Base-by-base conservation (phyloP, 2,113 vertebrate species). In the Formicarius rufipectus region DNA sequence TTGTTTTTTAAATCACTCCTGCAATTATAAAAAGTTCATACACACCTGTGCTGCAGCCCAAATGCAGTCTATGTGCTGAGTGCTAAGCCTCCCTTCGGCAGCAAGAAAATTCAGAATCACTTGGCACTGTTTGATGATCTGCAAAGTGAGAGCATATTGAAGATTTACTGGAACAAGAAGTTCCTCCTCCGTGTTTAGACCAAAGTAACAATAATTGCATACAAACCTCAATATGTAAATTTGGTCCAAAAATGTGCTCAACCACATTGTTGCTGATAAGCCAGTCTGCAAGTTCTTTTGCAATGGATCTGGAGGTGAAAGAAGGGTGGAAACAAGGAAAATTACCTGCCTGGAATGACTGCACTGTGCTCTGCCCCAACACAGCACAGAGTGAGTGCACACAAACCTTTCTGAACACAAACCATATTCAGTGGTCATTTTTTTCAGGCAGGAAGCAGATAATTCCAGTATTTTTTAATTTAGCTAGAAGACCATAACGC, bases 81-180 rank as follows among this genome's bases (percentile, higher is more conserved):
- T 99, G 97, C 99, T 99, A 85, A 99, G 98, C 77, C 99, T 98
- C 45, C 99, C 99, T 95, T 99, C 99, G 52, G 99, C 99, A 93
- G 99, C 99, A 96, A 99, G 97, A 97, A 99, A 99, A 97, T 99
- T 99, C 97, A 99, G 98, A 98, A 99, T 99, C 94, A 99, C 99
- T 97, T 99, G 99, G 98, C 99, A 99, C 98, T 99, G 99, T 95
- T 99, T 99, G 97, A 99, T 99, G 98, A 99, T 99, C 99, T 99
- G 97, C 58, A 98, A 97, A 92, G 95, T 3, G 62, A 96, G 92
- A 96, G 95, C 14, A 93, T 8, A 91, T 78, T 14, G 89, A 86
- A 92, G 35, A 42, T 84, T 95, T 91, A 96, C 73, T 78, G 96
- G 39, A 84, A 30, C 89, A 94, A 87, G 42, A 72, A 89, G 24